Base-by-base conservation (phyloP, 2,888 invertebrate species). In the Neelides folsomi region DNA sequence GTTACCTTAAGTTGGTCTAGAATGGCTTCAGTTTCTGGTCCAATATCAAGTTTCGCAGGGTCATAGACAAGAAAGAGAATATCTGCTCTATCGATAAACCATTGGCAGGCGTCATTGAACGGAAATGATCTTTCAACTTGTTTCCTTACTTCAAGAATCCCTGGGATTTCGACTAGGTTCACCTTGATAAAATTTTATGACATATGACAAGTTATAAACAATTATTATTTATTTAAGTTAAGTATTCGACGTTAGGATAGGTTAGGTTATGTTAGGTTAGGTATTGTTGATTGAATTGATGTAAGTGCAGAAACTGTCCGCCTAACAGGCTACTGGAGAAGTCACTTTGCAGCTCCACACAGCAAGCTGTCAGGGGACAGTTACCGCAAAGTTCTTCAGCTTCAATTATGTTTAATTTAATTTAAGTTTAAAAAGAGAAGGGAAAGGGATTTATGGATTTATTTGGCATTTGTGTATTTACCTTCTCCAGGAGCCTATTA, bases 81-180 rank as follows among this genome's bases (percentile, higher is more conserved):
- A 70, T 93, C 92, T 19, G 93, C 92, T 57, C 92, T 79, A 72
- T 93, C 92, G 67, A 93, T 92, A 73, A 94, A 93, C 93, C 93
- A 94, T 71, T 92, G 90, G 69, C 90, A 90, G 46, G 90, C 93
- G 69, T 93, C 92, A 69, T 92, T 92, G 73, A 92, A 92, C 49
- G 93, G 90, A 68, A 93, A 93, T 54, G 89, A 79, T 49, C 92
- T 79, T 47, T 92, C 90, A 47, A 89, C 86, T 74, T 89, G 88
- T 71, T 92, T 89, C 62, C 89, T 79, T 56, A 89, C 88, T 77
- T 94, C 93, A 66, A 93, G 74, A 66, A 94, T 92, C 58, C 93
- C 93, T 54, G 93, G 93, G 68, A 92, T 93, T 76, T 94, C 94
- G 47, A 94, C 89, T 67, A 94, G 84, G 70, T 90, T 93, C 20